These are phyloP conservation scores for Vulpes vulpes DNA, from an alignment of 2,113 vertebrate species.

Conservation along the genomic window DNA sequence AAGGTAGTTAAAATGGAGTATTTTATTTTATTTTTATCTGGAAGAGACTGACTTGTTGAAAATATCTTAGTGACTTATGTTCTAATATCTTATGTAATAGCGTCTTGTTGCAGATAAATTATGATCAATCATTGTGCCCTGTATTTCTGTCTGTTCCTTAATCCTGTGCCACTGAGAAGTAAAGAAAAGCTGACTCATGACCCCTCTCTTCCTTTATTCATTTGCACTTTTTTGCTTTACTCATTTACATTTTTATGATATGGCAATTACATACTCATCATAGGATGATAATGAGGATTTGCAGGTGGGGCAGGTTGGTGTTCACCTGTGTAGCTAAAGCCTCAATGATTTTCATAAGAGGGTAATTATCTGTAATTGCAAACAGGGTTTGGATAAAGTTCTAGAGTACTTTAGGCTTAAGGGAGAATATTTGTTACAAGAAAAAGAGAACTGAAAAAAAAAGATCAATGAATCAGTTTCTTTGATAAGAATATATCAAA, in stretches of 20 bases:
- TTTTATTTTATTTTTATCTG: conserved; percentile 18
- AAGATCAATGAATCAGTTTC: background rate
- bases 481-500: background rate
- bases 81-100: background rate
- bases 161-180: background rate
- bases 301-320: background rate
- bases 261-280: background rate
- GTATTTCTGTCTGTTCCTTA: background rate
- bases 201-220: background rate
- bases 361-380: background rate
- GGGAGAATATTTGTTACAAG: conserved; percentile 3
- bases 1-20: background rate
- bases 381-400: background rate
- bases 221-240: background rate
- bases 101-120: background rate
- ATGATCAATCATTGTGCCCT: background rate
- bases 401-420: background rate
- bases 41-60: background rate
- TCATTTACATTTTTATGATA: background rate
- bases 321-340: background rate
- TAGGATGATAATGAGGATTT: background rate
- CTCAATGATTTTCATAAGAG: background rate
- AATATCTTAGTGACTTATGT: background rate
- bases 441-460: background rate
- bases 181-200: background rate